These are phyloP conservation scores for Drosophila atroscutellata DNA, from an alignment of 2,888 invertebrate species.

Conservation along the genomic window DNA sequence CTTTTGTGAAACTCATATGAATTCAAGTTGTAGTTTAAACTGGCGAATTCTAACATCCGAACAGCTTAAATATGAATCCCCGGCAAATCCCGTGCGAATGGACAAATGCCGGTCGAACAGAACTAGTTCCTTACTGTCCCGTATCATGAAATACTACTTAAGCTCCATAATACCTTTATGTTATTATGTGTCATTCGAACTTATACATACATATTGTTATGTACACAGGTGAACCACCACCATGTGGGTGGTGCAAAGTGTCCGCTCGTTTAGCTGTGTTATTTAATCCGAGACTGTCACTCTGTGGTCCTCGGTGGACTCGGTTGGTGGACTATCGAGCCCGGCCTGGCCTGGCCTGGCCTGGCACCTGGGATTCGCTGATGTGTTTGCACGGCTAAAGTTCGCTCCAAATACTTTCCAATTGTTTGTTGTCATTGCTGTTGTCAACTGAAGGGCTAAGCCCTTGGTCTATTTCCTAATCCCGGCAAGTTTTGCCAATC, in stretches of 20 bases:
- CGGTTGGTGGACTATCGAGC: not conserved
- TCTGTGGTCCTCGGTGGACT: not conserved
- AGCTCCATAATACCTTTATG: conserved; percentile 38
- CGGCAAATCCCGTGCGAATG: not conserved
- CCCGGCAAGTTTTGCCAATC: not conserved
- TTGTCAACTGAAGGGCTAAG: conserved; percentile 21
- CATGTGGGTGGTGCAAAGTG: conserved; percentile 6
- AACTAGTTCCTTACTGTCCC: not conserved
- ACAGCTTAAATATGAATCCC: not conserved
- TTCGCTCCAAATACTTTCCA: conserved; percentile 35
- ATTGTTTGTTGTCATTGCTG: conserved; percentile 20
- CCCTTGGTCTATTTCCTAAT: not conserved
- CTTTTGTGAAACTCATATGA: not conserved
- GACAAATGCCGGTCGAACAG: not conserved
- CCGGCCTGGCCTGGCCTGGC: not conserved
- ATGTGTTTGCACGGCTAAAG: conserved; percentile 30
- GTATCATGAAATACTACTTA: conserved; percentile 18
- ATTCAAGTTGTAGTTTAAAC: not conserved
- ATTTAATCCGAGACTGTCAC: conserved; percentile 25
- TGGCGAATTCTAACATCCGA: not conserved
- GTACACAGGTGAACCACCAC: not conserved
- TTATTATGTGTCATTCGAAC: conserved; percentile 24
- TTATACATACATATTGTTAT: not conserved
- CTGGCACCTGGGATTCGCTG: conserved; percentile 6
- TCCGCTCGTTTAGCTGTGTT: conserved; percentile 21